phyloP scores from a whole-genome alignment of 2,888 invertebrate genomes.

The Rutpela maculata region DNA sequence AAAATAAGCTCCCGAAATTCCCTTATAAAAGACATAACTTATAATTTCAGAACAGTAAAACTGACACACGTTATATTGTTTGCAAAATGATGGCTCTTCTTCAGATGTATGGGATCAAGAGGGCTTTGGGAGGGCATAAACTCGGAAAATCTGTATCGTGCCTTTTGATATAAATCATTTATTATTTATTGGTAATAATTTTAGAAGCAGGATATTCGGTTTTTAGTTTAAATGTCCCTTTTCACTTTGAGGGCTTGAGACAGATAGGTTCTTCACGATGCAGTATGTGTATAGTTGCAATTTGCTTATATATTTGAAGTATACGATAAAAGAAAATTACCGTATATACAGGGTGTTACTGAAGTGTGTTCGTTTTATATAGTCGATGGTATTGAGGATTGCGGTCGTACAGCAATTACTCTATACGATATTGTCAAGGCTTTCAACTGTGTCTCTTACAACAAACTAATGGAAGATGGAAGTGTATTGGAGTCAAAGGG shows the following conservation, averaged over 20 bases:
- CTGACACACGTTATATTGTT: slow-evolving; percentile 72
- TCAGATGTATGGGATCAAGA: slow-evolving; percentile 55
- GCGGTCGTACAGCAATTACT: no score
- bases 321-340: no score
- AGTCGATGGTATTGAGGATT: no score
- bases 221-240: slow-evolving; percentile 10
- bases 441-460: no score
- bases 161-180: slow-evolving; percentile 33
- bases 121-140: slow-evolving; percentile 25
- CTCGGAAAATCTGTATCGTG: slow-evolving; percentile 32
- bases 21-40: slow-evolving; percentile 71
- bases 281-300: background rate
- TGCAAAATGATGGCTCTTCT: slow-evolving; percentile 68
- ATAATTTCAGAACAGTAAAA: slow-evolving; percentile 72
- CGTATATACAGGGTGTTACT: no score
- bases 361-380: no score
- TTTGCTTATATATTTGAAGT: no score
- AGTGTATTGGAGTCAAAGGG: no score
- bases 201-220: slow-evolving; percentile 1
- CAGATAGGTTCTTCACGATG: background rate
- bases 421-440: no score
- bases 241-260: slow-evolving; percentile 4
- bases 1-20: slow-evolving; percentile 67
- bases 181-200: slow-evolving; percentile 31
- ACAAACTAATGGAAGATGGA: no score